These are phyloP conservation scores for Chironomus riparius DNA, from an alignment of 2,888 invertebrate species.

Conservation along the genomic window DNA sequence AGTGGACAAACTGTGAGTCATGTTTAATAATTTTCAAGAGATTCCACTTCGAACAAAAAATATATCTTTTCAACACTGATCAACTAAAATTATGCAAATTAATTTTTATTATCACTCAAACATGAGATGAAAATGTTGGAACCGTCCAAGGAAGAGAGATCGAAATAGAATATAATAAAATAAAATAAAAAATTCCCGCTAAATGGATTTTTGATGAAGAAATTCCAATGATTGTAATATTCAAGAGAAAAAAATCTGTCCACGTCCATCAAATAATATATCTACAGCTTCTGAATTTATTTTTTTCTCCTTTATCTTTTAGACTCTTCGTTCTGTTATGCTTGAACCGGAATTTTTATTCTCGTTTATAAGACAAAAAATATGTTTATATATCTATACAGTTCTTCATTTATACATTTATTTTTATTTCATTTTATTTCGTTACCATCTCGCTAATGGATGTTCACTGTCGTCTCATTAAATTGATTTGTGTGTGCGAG, in stretches of 20 bases:
- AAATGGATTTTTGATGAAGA: neutral
- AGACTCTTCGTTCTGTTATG: neutral
- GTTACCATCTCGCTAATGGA: slow-evolving; percentile 19
- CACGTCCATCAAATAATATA: neutral
- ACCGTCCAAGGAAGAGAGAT: neutral
- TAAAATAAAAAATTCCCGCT: neutral
- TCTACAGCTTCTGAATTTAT: neutral
- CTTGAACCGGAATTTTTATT: slow-evolving; percentile 2
- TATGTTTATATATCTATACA: neutral
- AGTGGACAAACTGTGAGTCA: too few species aligned
- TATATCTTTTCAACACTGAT: too few species aligned
- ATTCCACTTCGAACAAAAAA: too few species aligned
- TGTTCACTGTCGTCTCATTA: slow-evolving; percentile 5
- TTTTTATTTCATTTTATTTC: neutral
- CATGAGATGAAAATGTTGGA: neutral
- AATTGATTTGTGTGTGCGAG: slow-evolving; percentile 19
- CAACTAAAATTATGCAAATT: slow-evolving; percentile 22
- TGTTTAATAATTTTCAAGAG: too few species aligned
- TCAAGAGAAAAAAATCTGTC: neutral
- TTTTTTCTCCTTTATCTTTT: neutral
- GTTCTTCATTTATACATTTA: too few species aligned
- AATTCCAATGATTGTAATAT: neutral
- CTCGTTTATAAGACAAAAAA: neutral
- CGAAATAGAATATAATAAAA: neutral
- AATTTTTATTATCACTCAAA: slow-evolving; percentile 22